Evolutionary conservation across 1,140 invertebrate species (phyloP).

Genomic region (Lithobius niger): DNA sequence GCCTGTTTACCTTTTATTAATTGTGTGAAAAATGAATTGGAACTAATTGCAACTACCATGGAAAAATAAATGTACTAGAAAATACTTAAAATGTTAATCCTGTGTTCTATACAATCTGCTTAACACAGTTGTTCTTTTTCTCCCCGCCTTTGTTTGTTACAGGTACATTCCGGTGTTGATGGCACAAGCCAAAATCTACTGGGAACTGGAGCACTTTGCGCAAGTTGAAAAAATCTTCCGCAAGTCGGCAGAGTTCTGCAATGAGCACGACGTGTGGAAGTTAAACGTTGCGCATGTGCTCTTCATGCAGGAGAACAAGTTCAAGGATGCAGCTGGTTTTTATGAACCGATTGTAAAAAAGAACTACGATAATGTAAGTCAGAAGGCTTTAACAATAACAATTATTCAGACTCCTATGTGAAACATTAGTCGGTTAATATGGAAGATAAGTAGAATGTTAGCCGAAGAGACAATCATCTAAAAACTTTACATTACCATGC

Average conservation of each 20-base stretch:
- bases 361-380: constrained; percentile 74
- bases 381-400: neutral
- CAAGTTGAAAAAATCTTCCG: constrained; percentile 90
- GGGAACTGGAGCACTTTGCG: constrained; percentile 91
- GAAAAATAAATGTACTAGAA: no score
- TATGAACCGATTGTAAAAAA: constrained; percentile 98
- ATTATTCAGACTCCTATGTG: constrained; percentile 3
- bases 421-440: neutral
- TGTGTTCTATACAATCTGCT: no score
- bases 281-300: constrained; percentile 96
- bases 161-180: constrained; percentile 85
- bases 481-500: constrained; percentile 8
- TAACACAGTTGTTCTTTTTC: no score
- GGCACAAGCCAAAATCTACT: constrained; percentile 98
- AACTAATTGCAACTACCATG: no score
- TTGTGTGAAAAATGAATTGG: no score
- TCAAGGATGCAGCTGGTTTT: constrained; percentile 93
- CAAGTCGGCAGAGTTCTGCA: constrained; percentile 95
- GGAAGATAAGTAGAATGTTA: constrained; percentile 3
- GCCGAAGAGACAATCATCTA: neutral
- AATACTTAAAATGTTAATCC: no score
- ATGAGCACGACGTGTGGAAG: constrained; percentile 92
- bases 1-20: no score
- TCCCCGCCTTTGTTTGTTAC: constrained; percentile 15
- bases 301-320: constrained; percentile 99